Conservation (phyloP, 2,113 vertebrate species). For the Bos indicus region DNA sequence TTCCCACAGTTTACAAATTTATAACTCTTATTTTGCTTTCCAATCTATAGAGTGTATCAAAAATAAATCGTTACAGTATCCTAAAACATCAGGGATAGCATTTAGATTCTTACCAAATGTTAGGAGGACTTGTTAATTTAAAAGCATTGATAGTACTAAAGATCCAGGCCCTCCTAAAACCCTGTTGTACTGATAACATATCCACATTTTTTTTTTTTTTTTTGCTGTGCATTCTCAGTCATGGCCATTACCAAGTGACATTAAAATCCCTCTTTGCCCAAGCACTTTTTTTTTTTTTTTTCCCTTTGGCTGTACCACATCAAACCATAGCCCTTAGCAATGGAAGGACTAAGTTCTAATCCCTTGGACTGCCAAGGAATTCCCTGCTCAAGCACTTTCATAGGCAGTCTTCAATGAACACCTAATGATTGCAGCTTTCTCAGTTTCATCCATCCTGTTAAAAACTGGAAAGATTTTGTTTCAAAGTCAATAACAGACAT, state of each 20-base stretch:
- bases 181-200: slow-evolving; percentile 4
- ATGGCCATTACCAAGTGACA: background rate
- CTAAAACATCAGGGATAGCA: background rate
- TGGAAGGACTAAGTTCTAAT: background rate
- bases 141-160: background rate
- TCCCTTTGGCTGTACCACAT: fast-evolving
- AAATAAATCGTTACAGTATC: background rate
- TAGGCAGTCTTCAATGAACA: background rate
- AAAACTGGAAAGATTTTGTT: background rate
- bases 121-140: slow-evolving; percentile 46
- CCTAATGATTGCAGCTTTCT: slow-evolving; percentile 41
- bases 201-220: background rate
- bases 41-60: background rate
- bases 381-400: background rate
- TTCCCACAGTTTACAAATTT: background rate
- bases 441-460: background rate
- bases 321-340: background rate
- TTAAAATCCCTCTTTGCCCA: background rate
- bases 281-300: background rate
- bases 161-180: background rate
- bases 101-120: background rate
- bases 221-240: background rate
- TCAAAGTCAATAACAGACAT: slow-evolving; percentile 6
- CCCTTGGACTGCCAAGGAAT: background rate
- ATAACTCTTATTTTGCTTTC: background rate